Evolutionary conservation across 2,113 vertebrate species (phyloP), one percentile per base, ranked within the genome.

Genomic region (Pangasianodon gigas): DNA sequence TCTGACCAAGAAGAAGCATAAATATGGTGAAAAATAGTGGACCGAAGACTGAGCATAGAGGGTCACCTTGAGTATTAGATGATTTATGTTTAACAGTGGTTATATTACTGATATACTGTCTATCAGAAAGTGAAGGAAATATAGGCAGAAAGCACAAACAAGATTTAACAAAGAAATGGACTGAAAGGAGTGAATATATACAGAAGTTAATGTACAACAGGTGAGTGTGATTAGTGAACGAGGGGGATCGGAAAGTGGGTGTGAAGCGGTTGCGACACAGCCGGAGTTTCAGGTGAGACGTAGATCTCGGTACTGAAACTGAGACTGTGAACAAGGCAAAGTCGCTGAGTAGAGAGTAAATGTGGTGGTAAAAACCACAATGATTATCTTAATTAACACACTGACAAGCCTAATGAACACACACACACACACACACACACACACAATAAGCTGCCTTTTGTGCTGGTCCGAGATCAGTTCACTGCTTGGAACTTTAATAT

Each of bases 391-490:
- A 87, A 87, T 19, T 52, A 82, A 74, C 19, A 32, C 8, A 41
- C 26, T 41, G 26, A 67, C 65, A n/a, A 54, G 58, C 37, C 54
- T 79, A 60, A 79, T 87, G 18, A 41, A 81, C 56, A 62, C 32
- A 29, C 19, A 44, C 51, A 44, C 52, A 71, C 18, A 19, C 14
- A 69, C 21, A 80, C 52, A 81, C 48, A 54, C 46, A 80, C 48
- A 82, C 16, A 51, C 75, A 79, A 2, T 14, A 1, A 77, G 21
- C n/a, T 82, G 44, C 58, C 21, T 10, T 21, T 52, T 56, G 29
- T 80, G 51, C 65, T 75, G 62, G 58, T 58, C 80, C 10, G 48
- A 84, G 87, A 75, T 52, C 62, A 41, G 87, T 67, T 82, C 41
- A n/a, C 5, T 67, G n/a, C 32, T 46, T 46, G 13, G 6, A 32